These are phyloP conservation scores for Oncorhynchus gorbuscha DNA, from an alignment of 2,113 vertebrate genomes.

Conservation along the genomic window DNA sequence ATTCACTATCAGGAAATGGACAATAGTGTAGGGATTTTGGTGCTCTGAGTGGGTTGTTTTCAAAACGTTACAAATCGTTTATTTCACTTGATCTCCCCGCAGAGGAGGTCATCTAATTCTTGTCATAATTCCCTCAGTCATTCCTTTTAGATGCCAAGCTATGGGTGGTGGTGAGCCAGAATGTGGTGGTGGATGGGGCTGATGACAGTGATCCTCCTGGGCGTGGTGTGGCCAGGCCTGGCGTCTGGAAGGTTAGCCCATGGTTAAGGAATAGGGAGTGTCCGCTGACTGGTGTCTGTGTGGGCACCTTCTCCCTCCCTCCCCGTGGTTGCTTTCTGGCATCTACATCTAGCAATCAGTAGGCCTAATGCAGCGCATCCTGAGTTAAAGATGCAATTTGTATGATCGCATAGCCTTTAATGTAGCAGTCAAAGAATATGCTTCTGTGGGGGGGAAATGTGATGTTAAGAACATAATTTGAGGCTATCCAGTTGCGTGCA, in stretches of 20 bases:
- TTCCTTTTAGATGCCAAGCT: background rate
- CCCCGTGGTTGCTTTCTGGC: background rate
- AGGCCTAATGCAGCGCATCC: background rate
- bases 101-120: background rate
- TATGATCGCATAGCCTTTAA: too few relatives aligned
- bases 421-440: too few relatives aligned
- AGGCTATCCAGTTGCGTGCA: background rate
- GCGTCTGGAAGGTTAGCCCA: background rate
- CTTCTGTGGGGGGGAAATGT: too few relatives aligned
- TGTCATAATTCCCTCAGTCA: background rate
- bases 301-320: background rate
- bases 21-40: too few relatives aligned
- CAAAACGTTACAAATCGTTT: background rate
- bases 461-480: too few relatives aligned
- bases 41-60: background rate
- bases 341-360: too few relatives aligned
- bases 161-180: background rate
- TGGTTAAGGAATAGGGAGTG: constrained; percentile 2
- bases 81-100: too few relatives aligned
- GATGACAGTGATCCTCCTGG: background rate
- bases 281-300: background rate
- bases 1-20: too few relatives aligned
- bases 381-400: background rate
- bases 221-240: background rate
- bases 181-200: background rate